Conservation (phyloP, 2,888 invertebrate species). For the Mycalesis mineus region DNA sequence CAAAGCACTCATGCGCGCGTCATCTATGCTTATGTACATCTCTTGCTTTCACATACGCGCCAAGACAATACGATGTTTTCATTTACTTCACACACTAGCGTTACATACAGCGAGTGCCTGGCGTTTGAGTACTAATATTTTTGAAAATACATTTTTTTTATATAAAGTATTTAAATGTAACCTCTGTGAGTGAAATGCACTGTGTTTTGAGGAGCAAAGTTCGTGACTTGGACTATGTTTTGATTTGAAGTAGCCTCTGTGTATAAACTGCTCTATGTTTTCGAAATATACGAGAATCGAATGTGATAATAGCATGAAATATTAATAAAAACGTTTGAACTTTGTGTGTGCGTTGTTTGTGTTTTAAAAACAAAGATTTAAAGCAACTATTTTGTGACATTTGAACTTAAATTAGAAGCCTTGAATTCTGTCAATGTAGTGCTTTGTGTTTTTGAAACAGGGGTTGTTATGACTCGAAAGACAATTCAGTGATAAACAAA, state of each 20-base stretch:
- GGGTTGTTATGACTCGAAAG: conserved; percentile 29
- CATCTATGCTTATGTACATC: conserved; percentile 40
- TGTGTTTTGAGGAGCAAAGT: conserved; percentile 31
- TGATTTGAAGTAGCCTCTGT: conserved; percentile 13
- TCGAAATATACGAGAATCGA: conserved; percentile 22
- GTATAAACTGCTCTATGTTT: conserved; percentile 31
- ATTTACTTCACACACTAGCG: conserved; percentile 29
- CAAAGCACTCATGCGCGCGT: conserved; percentile 39
- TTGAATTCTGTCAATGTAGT: conserved; percentile 19
- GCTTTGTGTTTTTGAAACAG: conserved; percentile 31
- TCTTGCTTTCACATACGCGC: conserved; percentile 50
- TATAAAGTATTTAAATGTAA: conserved; percentile 19
- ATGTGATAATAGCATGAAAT: conserved; percentile 14
- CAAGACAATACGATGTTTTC: conserved; percentile 34
- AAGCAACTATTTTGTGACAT: neutral
- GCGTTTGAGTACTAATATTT: neutral
- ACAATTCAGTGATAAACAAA: conserved; percentile 3
- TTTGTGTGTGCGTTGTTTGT: neutral
- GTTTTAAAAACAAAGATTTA: neutral
- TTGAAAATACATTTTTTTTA: neutral
- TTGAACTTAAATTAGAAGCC: neutral
- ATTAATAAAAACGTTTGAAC: neutral
- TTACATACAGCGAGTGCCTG: conserved; percentile 9
- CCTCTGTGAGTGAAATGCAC: conserved; percentile 23
- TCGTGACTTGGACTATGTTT: conserved; percentile 28